A percentile compares a stretch with the other conserved stretches of the same genome.
Conservation (phyloP, 2,888 invertebrate genomes). For the Phoronis australis region DNA sequence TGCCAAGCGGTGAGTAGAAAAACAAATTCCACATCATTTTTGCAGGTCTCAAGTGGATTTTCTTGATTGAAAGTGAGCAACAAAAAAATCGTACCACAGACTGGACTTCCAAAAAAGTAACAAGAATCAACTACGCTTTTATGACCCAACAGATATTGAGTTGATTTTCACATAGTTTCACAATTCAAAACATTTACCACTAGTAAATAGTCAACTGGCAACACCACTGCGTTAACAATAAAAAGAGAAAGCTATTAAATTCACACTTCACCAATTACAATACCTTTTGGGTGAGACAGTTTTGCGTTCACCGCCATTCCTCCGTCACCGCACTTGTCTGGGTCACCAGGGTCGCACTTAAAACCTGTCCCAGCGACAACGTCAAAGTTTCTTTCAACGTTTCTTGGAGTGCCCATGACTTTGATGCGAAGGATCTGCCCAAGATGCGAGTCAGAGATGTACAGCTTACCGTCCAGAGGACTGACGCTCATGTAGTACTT, state of each 20-base stretch:
- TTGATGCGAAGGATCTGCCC: slow-evolving; percentile 44
- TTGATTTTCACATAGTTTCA: neutral
- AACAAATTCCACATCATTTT: too few relatives aligned
- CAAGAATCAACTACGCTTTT: too few relatives aligned
- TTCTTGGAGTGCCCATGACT: slow-evolving; percentile 49
- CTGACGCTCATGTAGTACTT: slow-evolving; percentile 95
- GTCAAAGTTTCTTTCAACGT: slow-evolving; percentile 71
- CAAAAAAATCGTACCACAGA: too few relatives aligned
- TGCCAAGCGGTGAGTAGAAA: too few relatives aligned
- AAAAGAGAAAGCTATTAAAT: neutral
- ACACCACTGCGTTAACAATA: neutral
- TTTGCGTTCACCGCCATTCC: slow-evolving; percentile 84
- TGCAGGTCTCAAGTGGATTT: too few relatives aligned
- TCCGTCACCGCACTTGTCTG: slow-evolving; percentile 89
- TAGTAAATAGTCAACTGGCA: neutral
- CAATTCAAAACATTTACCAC: neutral
- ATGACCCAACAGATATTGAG: too few relatives aligned
- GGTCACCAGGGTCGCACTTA: slow-evolving; percentile 62
- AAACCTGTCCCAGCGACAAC: slow-evolving; percentile 92
- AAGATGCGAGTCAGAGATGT: slow-evolving; percentile 83
- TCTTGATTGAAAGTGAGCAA: too few relatives aligned
- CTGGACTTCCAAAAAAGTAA: too few relatives aligned
- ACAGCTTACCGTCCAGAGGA: slow-evolving; percentile 90
- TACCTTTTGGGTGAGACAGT: slow-evolving; percentile 82
- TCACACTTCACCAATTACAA: slow-evolving; percentile 1